A percentile compares a stretch with the other conserved stretches of the same genome.
phyloP scores from a whole-genome alignment of 2,113 vertebrate species.

The Thamnaconus septentrionalis region DNA sequence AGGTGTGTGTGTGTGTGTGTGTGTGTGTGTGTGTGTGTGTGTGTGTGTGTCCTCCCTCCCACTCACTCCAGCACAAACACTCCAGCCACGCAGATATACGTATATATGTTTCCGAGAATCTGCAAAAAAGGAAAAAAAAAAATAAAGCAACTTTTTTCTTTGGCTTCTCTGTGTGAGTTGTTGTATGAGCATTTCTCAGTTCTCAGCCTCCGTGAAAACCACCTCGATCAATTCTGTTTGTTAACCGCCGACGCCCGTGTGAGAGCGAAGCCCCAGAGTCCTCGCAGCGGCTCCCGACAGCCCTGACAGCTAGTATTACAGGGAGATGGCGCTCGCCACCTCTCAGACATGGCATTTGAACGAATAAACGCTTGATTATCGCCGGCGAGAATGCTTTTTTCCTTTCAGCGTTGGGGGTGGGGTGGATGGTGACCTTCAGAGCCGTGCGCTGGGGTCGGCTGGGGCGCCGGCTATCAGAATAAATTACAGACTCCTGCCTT shows the following conservation, averaged over 20 bases:
- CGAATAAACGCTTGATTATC: slow-evolving; percentile 62
- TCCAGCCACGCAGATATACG: too few species aligned
- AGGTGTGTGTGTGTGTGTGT: too few species aligned
- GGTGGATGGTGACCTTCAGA: slow-evolving; percentile 60
- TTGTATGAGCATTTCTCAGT: neutral
- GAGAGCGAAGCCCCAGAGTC: slow-evolving; percentile 37
- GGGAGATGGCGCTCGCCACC: slow-evolving; percentile 9
- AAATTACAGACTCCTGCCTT: slow-evolving; percentile 60
- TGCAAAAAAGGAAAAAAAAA: too few species aligned
- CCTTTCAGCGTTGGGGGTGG: slow-evolving; percentile 36
- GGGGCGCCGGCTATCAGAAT: slow-evolving; percentile 54
- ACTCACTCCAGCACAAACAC: too few species aligned
- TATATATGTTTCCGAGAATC: too few species aligned
- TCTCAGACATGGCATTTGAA: slow-evolving; percentile 51
- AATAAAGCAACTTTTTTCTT: too few species aligned
- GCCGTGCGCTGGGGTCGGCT: slow-evolving; percentile 7
- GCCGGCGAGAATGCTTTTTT: slow-evolving; percentile 37
- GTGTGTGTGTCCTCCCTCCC: too few species aligned
- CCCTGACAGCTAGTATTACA: slow-evolving; percentile 38
- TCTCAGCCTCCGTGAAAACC: slow-evolving; percentile 30
- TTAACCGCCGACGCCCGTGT: slow-evolving; percentile 19
- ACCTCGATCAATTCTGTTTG: slow-evolving; percentile 45
- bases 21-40: too few species aligned
- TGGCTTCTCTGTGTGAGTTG: neutral
- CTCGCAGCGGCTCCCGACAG: slow-evolving; percentile 18